phyloP scores from a whole-genome alignment of 2,113 vertebrate species.

The Mesocricetus auratus region DNA sequence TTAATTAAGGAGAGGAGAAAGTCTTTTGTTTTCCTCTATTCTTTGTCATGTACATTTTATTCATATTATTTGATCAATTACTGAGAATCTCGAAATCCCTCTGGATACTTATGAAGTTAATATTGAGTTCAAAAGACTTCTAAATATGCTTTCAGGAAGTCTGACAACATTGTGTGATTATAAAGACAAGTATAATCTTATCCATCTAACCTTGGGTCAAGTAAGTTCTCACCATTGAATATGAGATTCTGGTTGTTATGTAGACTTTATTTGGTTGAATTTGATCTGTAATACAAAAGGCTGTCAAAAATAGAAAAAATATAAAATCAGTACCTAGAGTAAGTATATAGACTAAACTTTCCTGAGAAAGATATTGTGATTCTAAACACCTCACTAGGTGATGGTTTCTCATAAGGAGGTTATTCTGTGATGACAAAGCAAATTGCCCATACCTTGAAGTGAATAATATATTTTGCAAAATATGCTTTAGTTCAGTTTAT shows the following conservation, averaged over 20 bases:
- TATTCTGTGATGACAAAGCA: not conserved
- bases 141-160: not conserved
- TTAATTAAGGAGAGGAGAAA: not conserved
- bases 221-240: not conserved
- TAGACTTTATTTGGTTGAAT: not conserved
- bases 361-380: not conserved
- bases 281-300: not conserved
- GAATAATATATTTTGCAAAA: not conserved
- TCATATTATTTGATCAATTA: not conserved
- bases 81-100: not conserved
- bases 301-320: not conserved
- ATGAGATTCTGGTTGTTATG: not conserved
- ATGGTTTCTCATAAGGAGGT: not conserved
- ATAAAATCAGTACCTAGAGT: not conserved
- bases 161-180: not conserved
- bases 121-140: not conserved
- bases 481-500: not conserved
- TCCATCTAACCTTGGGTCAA: not conserved
- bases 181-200: not conserved
- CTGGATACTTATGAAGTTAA: not conserved
- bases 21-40: not conserved
- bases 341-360: not conserved
- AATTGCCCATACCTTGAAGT: not conserved
- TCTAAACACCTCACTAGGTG: not conserved
- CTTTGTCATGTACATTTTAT: not conserved